Conservation (phyloP, 2,113 vertebrate species). For the Pseudorhombus dupliciocellatus region DNA sequence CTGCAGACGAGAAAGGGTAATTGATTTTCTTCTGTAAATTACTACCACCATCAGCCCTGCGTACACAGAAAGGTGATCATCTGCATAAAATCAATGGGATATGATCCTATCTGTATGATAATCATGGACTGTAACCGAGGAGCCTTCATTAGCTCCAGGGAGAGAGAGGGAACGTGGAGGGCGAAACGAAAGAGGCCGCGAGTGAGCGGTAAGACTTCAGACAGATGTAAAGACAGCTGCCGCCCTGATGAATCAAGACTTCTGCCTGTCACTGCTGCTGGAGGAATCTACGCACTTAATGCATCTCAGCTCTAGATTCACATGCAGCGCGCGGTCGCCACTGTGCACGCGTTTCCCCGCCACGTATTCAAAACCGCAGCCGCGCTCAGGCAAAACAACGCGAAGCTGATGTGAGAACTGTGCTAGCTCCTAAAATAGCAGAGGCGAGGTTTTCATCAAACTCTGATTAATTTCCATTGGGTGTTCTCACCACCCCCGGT, state of each 20-base stretch:
- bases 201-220: slow-evolving; percentile 15
- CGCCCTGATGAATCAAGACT: slow-evolving; percentile 12
- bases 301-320: not conserved
- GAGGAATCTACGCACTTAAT: not conserved
- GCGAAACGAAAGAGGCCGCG: slow-evolving; percentile 31
- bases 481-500: slow-evolving; percentile 53
- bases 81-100: slow-evolving; percentile 99
- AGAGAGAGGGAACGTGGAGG: slow-evolving; percentile 14
- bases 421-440: not conserved
- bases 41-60: slow-evolving; percentile 91
- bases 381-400: not conserved
- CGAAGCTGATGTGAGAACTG: slow-evolving; percentile 7
- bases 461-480: slow-evolving; percentile 47
- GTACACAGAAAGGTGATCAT: slow-evolving; percentile 96
- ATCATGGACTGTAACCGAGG: slow-evolving; percentile 79
- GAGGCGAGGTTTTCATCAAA: slow-evolving; percentile 9
- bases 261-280: not conserved
- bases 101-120: slow-evolving; percentile 91
- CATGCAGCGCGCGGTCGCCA: not conserved
- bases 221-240: slow-evolving; percentile 18
- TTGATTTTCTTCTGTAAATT: slow-evolving; percentile 99
- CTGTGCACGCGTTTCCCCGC: not conserved
- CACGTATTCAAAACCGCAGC: slow-evolving; percentile 1
- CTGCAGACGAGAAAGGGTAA: slow-evolving; percentile 90
- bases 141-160: slow-evolving; percentile 51